Percentiles rank a stretch among this genome's conserved stretches.
Conservation (phyloP, 30 jellyfish, hydroid and myxozoan species). For the Haliclystus octoradiatus region DNA sequence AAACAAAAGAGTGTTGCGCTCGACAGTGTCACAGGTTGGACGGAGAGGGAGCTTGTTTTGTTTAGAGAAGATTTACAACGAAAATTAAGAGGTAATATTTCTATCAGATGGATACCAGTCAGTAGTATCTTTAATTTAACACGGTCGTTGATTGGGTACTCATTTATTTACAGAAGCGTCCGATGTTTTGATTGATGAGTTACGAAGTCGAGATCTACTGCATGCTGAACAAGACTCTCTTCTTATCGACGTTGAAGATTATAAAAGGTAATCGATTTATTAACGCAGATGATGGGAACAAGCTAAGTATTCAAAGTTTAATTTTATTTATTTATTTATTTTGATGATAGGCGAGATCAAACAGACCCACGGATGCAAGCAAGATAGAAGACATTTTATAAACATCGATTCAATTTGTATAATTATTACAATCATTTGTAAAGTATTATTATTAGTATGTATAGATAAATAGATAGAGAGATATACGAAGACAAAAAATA, state of each 20-base stretch:
- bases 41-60: slow-evolving; percentile 22
- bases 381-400: no score
- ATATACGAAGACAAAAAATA: no score
- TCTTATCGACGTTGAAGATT: slow-evolving; percentile 64
- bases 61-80: slow-evolving; percentile 29
- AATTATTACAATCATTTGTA: no score
- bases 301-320: no score
- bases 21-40: slow-evolving; percentile 13
- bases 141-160: background rate
- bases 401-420: no score
- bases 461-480: no score
- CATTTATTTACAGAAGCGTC: slow-evolving; percentile 20
- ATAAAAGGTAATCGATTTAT: slow-evolving; percentile 50
- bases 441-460: no score
- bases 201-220: slow-evolving; percentile 37
- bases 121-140: background rate
- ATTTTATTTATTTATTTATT: no score
- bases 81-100: slow-evolving; percentile 36
- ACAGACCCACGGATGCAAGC: no score
- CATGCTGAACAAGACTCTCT: slow-evolving; percentile 68
- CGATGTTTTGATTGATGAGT: slow-evolving; percentile 26
- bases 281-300: no score
- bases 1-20: slow-evolving; percentile 30
- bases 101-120: background rate
- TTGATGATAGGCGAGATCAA: no score